Percentiles rank a stretch among this genome's conserved stretches.
Conservation (phyloP, 2,113 vertebrate genomes). For the Aspidoscelis tigris region DNA sequence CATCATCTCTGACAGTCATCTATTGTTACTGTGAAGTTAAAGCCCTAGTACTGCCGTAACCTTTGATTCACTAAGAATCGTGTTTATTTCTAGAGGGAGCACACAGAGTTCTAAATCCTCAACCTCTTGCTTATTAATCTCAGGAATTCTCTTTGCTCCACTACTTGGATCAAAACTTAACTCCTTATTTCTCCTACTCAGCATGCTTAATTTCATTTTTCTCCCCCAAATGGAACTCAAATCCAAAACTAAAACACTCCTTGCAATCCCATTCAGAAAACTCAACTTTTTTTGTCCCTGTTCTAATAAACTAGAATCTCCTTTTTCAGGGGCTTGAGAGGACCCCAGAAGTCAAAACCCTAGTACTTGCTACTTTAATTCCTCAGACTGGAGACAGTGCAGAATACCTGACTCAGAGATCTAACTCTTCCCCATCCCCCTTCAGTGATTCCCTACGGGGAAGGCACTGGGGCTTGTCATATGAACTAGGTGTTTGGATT, state of each 20-base stretch:
- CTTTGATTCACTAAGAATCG: not conserved
- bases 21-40: not conserved
- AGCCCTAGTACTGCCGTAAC: not conserved
- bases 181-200: not conserved
- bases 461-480: constrained; percentile 39
- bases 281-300: not conserved
- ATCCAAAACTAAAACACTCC: constrained; percentile 1
- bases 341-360: not conserved
- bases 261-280: not conserved
- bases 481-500: constrained; percentile 71
- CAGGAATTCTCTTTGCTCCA: not conserved
- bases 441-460: constrained; percentile 9
- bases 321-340: not conserved
- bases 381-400: constrained; percentile 4
- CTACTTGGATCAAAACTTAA: not conserved
- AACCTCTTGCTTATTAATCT: not conserved
- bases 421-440: constrained; percentile 23
- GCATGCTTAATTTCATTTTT: not conserved
- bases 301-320: not conserved
- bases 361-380: not conserved
- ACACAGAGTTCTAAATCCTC: not conserved
- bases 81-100: constrained; percentile 2
- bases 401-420: constrained; percentile 1
- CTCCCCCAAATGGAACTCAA: not conserved
- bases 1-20: not conserved